These are phyloP conservation scores for Aporophyla nigra DNA, from an alignment of 2,888 invertebrate genomes.

Conservation along the genomic window DNA sequence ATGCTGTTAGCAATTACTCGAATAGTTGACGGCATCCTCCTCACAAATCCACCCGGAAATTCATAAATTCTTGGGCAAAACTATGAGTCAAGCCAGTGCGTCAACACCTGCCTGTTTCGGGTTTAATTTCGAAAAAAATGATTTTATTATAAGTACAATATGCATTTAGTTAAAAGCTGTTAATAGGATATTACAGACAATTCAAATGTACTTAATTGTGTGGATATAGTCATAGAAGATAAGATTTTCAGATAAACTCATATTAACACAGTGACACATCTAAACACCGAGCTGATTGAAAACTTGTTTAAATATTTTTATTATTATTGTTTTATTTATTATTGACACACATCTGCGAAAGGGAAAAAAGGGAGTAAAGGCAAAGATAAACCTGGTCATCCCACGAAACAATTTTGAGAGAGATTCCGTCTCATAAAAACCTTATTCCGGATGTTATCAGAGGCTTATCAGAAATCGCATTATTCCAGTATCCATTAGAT, in stretches of 20 bases:
- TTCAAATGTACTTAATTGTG: too few species aligned
- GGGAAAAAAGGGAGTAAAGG: background rate
- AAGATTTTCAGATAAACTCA: background rate
- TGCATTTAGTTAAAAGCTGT: too few species aligned
- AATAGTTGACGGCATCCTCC: background rate
- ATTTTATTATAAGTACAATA: background rate
- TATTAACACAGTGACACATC: background rate
- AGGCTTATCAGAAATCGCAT: background rate
- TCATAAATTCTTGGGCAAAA: conserved; percentile 4
- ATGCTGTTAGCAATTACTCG: background rate
- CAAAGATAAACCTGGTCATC: background rate
- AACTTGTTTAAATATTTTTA: too few species aligned
- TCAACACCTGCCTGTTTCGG: background rate
- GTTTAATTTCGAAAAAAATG: background rate
- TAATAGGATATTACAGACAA: too few species aligned
- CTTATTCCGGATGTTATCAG: background rate
- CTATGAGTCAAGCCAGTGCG: background rate
- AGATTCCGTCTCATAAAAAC: background rate
- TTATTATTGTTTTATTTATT: background rate
- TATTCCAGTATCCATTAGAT: too few species aligned
- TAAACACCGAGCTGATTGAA: background rate
- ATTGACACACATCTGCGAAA: background rate
- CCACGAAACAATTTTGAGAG: background rate
- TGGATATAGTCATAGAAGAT: too few species aligned
- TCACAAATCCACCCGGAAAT: background rate